Percentiles rank a stretch among this genome's conserved stretches.
Conservation (phyloP, 2,113 vertebrate species). For the Trichomycterus rosablanca region DNA sequence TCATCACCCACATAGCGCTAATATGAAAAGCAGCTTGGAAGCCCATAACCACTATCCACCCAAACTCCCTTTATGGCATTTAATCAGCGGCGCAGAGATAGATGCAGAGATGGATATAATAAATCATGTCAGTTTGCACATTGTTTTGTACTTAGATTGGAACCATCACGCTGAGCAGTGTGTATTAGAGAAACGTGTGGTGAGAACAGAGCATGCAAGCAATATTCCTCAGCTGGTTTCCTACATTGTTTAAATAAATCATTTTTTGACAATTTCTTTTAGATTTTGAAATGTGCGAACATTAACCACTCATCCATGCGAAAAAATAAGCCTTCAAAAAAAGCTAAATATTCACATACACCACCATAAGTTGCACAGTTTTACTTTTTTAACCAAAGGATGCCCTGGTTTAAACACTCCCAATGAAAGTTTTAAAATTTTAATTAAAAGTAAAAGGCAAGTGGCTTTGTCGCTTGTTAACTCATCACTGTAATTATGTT, state of each 20-base stretch:
- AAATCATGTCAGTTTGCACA: neutral
- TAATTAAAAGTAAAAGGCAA: no score
- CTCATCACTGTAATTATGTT: no score
- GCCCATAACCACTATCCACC: neutral
- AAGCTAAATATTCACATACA: neutral
- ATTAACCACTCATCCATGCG: neutral
- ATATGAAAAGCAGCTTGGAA: neutral
- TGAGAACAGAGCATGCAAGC: neutral
- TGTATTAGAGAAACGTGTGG: neutral
- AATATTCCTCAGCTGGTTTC: no score
- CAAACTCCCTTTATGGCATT: neutral
- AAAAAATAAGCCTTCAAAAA: neutral
- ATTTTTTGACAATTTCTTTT: neutral
- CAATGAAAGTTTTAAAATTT: no score
- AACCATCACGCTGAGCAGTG: conserved; percentile 8
- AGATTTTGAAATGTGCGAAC: neutral
- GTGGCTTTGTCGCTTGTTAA: no score
- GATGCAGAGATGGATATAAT: neutral
- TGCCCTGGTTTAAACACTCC: no score
- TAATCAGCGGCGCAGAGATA: neutral
- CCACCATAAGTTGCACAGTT: no score
- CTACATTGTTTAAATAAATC: no score
- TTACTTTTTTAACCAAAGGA: no score
- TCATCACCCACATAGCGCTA: no score
- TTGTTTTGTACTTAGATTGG: neutral